These are phyloP conservation scores for Calameuta idolon DNA, from an alignment of 2,888 invertebrate species.

Conservation along the genomic window DNA sequence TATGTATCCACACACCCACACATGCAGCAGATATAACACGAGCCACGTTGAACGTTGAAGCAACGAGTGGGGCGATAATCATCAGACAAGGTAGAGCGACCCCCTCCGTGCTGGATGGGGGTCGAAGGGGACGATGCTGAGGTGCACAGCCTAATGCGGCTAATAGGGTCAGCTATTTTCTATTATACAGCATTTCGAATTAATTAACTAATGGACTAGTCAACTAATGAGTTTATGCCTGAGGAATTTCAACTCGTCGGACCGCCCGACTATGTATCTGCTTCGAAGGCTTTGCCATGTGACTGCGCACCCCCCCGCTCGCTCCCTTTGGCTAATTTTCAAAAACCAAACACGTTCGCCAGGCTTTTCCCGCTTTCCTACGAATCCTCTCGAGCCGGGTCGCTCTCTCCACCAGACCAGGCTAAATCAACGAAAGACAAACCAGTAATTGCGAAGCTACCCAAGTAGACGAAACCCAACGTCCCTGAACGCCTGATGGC, in stretches of 20 bases:
- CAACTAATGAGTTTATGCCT: slow-evolving; percentile 57
- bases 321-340: not conserved
- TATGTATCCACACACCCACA: slow-evolving; percentile 2
- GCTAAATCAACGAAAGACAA: not conserved
- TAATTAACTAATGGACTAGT: slow-evolving; percentile 64
- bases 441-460: not conserved
- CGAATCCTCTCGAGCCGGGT: not conserved
- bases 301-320: not conserved
- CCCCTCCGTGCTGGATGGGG: not conserved
- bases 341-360: not conserved
- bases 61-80: not conserved
- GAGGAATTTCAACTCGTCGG: slow-evolving; percentile 17
- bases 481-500: not conserved
- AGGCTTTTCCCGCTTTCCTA: not conserved
- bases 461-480: not conserved
- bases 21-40: not conserved
- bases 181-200: slow-evolving; percentile 54
- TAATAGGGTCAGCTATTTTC: slow-evolving; percentile 47
- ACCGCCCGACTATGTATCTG: not conserved
- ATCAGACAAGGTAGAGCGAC: not conserved
- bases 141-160: slow-evolving; percentile 35
- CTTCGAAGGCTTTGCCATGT: not conserved
- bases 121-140: not conserved
- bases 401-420: too few relatives aligned
- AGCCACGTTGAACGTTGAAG: not conserved